Evolutionary conservation across 2,113 vertebrate species (phyloP), one percentile per base, ranked within the genome.

Genomic region (Poeciliopsis occidentalis): DNA sequence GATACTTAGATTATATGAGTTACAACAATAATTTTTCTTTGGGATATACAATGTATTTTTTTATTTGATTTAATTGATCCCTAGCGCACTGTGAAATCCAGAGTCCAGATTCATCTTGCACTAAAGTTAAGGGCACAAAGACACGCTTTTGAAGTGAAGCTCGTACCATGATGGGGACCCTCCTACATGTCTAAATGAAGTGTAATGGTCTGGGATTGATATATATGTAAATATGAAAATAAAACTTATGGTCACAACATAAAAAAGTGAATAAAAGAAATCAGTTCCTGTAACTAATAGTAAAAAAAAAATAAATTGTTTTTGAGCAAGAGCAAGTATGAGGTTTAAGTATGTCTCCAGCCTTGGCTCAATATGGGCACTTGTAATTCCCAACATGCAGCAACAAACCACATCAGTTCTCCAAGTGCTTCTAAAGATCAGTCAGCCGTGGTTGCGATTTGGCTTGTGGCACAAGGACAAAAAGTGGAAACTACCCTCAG

Each of bases 381-480:
- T 61, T 80, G 54, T 72, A 72, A 80, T 81, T 72, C 76, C 69
- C 51, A 64, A 81, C 86, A 81, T 82, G 78, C 60, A 0, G 80
- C 65, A 75, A 84, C 80, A 81, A 85, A 89, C 80, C 60, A 64
- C 77, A 88, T 80, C 78, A 62, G 66, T 72, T 72, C 79, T 82
- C 74, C 62, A 75, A 89, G 84, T 78, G 85, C 77, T 84, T 84
- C 84, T 17, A 54, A 75, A 78, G 63, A 74, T 75, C 83, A 82
- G 64, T 85, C 78, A 89, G 69, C 81, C 73, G 12, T 83, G 83
- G 76, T 26, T 60, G 87, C 86, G 67, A 67, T 66, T 89, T 88
- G 77, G 51, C 80, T 84, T 80, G 83, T 88, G 90, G 87, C 90
- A 88, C 85, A 75, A 67, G 71, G 71, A 76, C 69, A 85, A 87